phyloP scores from a whole-genome alignment of 2,888 invertebrate genomes.

The Asteroscopus sphinx region DNA sequence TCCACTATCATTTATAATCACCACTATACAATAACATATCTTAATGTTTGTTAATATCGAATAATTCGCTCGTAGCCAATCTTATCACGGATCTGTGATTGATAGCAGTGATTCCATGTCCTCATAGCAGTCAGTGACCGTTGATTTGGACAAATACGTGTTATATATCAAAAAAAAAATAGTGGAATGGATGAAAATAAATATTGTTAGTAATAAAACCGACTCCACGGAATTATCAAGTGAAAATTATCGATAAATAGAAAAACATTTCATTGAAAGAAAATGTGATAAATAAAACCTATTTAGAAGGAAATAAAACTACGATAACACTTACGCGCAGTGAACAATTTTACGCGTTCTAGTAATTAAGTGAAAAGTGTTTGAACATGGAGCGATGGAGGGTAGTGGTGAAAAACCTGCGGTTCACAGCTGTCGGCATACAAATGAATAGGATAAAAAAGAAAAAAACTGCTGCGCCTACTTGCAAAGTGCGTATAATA shows the following conservation, averaged over 20 bases:
- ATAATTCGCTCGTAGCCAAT: conserved; percentile 45
- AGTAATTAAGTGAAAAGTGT: not conserved
- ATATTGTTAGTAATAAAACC: not conserved
- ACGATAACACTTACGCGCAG: not conserved
- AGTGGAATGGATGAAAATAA: not conserved
- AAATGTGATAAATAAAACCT: conserved; percentile 6
- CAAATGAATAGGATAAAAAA: conserved; percentile 63
- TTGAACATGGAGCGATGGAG: conserved; percentile 60
- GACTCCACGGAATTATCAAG: conserved; percentile 2
- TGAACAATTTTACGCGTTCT: not conserved
- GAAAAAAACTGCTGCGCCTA: conserved; percentile 60
- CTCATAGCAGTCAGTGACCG: conserved; percentile 4
- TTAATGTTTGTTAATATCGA: conserved; percentile 49
- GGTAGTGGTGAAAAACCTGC: conserved; percentile 58
- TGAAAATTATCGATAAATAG: conserved; percentile 3
- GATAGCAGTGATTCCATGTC: conserved; percentile 55
- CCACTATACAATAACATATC: conserved; percentile 28
- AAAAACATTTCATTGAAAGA: not conserved
- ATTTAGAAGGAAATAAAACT: not conserved
- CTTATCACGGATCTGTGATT: conserved; percentile 54
- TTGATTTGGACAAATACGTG: conserved; percentile 2
- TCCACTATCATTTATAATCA: conserved; percentile 8
- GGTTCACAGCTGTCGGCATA: conserved; percentile 73
- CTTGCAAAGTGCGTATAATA: conserved; percentile 69
- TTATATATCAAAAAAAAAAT: conserved; percentile 4